Base-by-base conservation (phyloP, 2,888 invertebrate genomes). In the Lampropteryx suffumata region DNA sequence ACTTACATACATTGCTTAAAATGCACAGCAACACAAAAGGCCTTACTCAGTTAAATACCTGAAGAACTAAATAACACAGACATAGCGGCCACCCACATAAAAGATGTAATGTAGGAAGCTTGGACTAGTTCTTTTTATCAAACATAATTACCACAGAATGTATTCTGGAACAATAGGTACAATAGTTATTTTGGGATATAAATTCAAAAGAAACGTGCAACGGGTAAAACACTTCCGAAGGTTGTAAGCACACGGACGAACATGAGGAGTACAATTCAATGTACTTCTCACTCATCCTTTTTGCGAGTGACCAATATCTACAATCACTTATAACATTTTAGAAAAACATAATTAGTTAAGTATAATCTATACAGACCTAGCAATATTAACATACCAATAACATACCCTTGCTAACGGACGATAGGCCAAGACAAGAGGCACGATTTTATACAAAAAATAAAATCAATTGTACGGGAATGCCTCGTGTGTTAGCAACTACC, bases 1-100 rank as follows among this genome's bases (percentile, higher is more conserved):
- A n/a, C n/a, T n/a, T n/a, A 91, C 91, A 91, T 91, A 92, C 92
- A 91, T 91, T 92, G 84, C 87, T 74, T 84, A 82, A 82, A 89
- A 89, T 89, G 90, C 89, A 87, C 85, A 88, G 88, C 89, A 89
- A 90, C 86, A 85, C 84, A 88, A 84, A 76, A 84, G 76, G 77
- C 81, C 86, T 84, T 85, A 88, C 70, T 76, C 82, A 85, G 77
- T 79, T 62, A 62, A 43, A 59, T 71, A 68, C 73, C 73, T 78
- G 82, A 84, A 82, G 71, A 89, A 86, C 83, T 84, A 84, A 87
- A 84, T 88, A 90, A 89, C 89, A 88, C 86, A 86, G 87, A 85
- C 76, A 77, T 77, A 82, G 77, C 76, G 79, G 86, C 78, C 84
- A 78, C 76, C 74, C 79, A 79, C 85, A 79, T 72, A 81, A 83